A percentile compares a stretch with the other conserved stretches of the same genome.
Evolutionary conservation across 2,888 invertebrate species (phyloP).

Genomic region (Hylaea fasciaria): DNA sequence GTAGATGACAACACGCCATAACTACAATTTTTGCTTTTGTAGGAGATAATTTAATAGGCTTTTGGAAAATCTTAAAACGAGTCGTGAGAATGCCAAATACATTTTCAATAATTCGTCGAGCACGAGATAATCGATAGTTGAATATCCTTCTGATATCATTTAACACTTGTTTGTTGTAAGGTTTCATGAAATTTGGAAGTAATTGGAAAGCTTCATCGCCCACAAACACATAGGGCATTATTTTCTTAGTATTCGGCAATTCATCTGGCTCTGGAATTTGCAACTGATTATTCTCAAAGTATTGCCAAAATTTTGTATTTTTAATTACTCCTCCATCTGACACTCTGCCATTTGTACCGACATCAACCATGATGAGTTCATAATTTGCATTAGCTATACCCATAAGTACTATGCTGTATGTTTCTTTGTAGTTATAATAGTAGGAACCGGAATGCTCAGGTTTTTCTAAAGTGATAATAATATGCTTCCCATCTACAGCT

Average conservation of each 20-base stretch:
- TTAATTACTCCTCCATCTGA: constrained; percentile 10
- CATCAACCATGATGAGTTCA: constrained; percentile 12
- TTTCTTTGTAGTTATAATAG: constrained; percentile 12
- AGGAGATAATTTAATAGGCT: constrained; percentile 14
- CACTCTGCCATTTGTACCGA: constrained; percentile 12
- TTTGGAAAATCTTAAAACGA: constrained; percentile 33
- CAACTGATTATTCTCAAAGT: no score
- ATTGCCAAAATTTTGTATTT: constrained; percentile 13
- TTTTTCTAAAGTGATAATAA: constrained; percentile 26
- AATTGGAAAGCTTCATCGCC: constrained; percentile 34
- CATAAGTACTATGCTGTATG: constrained; percentile 10
- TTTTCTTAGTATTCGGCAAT: constrained; percentile 19
- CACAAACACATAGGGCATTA: constrained; percentile 29
- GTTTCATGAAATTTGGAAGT: constrained; percentile 16
- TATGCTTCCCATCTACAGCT: constrained; percentile 43
- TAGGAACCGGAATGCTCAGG: constrained; percentile 17
- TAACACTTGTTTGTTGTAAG: constrained; percentile 23
- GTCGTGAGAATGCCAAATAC: constrained; percentile 31
- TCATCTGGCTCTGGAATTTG: constrained; percentile 12
- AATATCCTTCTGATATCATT: constrained; percentile 24
- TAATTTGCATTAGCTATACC: constrained; percentile 17
- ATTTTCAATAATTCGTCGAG: constrained; percentile 32
- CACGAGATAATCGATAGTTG: constrained; percentile 34
- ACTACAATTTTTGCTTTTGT: constrained; percentile 20
- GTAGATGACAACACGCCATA: constrained; percentile 29